A percentile compares a stretch with the other conserved stretches of the same genome.
Evolutionary conservation across 2,113 vertebrate genomes (phyloP).

Genomic region (Stigmatopora argus): DNA sequence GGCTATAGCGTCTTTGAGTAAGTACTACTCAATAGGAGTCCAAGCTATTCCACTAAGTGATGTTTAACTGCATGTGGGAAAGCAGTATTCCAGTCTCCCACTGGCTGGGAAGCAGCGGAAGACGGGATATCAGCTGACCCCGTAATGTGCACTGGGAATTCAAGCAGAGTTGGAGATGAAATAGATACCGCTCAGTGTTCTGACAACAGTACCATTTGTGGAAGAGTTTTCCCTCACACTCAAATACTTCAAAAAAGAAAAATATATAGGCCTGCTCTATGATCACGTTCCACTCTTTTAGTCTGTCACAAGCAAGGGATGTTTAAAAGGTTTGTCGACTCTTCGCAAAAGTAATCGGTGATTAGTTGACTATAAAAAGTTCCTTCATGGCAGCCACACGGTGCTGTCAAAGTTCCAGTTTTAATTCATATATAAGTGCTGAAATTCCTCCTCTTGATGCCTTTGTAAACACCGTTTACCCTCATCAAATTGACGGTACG

Average conservation of each 20-base stretch:
- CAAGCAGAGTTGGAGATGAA: constrained; percentile 35
- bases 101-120: constrained; percentile 9
- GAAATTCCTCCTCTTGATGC: not conserved
- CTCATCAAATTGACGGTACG: not conserved
- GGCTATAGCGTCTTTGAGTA: not conserved
- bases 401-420: not conserved
- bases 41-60: not conserved
- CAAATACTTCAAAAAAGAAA: constrained; percentile 6
- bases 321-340: too few relatives aligned
- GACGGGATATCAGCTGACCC: constrained; percentile 32
- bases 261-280: not conserved
- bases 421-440: not conserved
- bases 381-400: too few relatives aligned
- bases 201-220: constrained; percentile 21
- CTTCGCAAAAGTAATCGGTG: too few relatives aligned
- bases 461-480: not conserved
- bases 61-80: constrained; percentile 11
- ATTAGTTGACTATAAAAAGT: too few relatives aligned
- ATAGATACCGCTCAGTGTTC: constrained; percentile 37
- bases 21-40: not conserved
- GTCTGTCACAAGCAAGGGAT: too few relatives aligned
- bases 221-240: constrained; percentile 18
- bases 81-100: constrained; percentile 15
- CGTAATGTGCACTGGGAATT: constrained; percentile 40
- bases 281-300: too few relatives aligned